phyloP scores from a whole-genome alignment of 2,797 vertebrate species.

The Podarcis siculus region DNA sequence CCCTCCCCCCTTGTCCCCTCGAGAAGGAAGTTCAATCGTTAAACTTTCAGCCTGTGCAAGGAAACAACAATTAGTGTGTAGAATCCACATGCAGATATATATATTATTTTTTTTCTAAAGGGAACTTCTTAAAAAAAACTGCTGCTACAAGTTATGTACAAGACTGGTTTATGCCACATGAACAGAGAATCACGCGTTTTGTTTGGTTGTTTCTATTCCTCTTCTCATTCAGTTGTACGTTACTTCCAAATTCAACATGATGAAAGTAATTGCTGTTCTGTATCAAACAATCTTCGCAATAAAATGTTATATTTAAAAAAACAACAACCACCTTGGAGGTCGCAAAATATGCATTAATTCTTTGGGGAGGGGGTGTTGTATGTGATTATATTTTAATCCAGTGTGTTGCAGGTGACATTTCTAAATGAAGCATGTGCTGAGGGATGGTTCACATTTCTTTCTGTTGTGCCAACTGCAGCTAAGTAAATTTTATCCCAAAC shows the following conservation, averaged over 20 bases:
- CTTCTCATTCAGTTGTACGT: slow-evolving; percentile 85
- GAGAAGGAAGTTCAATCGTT: slow-evolving; percentile 79
- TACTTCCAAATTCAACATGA: slow-evolving; percentile 88
- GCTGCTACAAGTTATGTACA: slow-evolving; percentile 87
- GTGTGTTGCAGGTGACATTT: background rate
- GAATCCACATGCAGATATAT: slow-evolving; percentile 74
- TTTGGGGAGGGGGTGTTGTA: slow-evolving; percentile 22
- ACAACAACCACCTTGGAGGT: slow-evolving; percentile 41
- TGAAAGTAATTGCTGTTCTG: slow-evolving; percentile 86
- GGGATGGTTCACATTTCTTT: background rate
- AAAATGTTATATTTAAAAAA: slow-evolving; percentile 90
- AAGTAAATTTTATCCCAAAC: background rate
- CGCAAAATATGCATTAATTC: slow-evolving; percentile 46
- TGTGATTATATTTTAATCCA: background rate
- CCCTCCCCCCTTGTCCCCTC: slow-evolving; percentile 63
- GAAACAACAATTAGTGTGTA: slow-evolving; percentile 81
- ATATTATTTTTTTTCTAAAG: slow-evolving; percentile 83
- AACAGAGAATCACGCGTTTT: slow-evolving; percentile 85
- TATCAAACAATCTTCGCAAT: slow-evolving; percentile 97
- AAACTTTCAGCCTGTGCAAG: slow-evolving; percentile 80
- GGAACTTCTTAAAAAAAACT: slow-evolving; percentile 82
- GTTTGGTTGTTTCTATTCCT: slow-evolving; percentile 87
- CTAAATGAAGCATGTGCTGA: background rate
- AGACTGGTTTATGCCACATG: slow-evolving; percentile 85
- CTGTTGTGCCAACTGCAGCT: background rate